Evolutionary conservation across 2,113 vertebrate genomes (phyloP).

Genomic region (Lagopus muta): DNA sequence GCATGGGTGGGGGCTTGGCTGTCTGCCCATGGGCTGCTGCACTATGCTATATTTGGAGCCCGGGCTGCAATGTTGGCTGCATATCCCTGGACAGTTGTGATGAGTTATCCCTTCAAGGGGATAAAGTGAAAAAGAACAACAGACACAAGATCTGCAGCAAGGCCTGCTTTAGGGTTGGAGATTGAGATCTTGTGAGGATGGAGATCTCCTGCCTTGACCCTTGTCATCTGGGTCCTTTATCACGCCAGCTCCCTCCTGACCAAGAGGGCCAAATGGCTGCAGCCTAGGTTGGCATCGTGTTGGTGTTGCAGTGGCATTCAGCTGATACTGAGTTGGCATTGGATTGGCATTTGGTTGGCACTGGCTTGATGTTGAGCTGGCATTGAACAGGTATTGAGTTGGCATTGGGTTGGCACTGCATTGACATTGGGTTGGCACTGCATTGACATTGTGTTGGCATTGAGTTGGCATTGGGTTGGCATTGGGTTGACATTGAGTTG

Average conservation of each 20-base stretch:
- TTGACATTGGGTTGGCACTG: not conserved
- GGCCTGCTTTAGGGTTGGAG: not conserved
- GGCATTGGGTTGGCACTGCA: not conserved
- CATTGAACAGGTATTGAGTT: too few relatives aligned
- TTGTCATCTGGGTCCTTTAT: not conserved
- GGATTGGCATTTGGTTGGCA: too few relatives aligned
- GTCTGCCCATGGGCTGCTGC: not conserved
- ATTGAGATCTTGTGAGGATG: not conserved
- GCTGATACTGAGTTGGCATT: not conserved
- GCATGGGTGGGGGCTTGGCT: conserved; percentile 31
- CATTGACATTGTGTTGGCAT: too few relatives aligned
- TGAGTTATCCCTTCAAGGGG: not conserved
- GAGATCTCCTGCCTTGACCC: not conserved
- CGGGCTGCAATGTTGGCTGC: not conserved
- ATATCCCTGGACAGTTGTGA: not conserved
- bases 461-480: not conserved
- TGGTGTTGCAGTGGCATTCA: too few relatives aligned
- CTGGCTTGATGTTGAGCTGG: too few relatives aligned
- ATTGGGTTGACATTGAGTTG: not conserved
- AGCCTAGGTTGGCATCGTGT: rapidly evolving
- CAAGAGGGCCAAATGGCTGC: too few relatives aligned
- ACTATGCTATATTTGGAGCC: not conserved
- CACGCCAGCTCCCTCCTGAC: not conserved
- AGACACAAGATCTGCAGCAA: not conserved
- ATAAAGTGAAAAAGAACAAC: not conserved